Evolutionary conservation across 2,888 invertebrate genomes (phyloP).

Genomic region (Epinotia demarniana): DNA sequence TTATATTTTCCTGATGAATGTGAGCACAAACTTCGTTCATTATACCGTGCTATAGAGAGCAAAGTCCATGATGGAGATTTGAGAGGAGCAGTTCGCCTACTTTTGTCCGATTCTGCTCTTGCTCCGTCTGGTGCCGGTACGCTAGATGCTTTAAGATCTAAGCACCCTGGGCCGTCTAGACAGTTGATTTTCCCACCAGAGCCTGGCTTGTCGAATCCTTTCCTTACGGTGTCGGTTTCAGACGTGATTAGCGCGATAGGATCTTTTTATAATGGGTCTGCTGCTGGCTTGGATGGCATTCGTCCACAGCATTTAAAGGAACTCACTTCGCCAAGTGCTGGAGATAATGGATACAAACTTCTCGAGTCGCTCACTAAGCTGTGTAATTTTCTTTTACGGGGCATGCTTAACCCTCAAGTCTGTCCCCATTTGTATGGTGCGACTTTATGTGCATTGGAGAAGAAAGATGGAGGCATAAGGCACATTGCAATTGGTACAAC

Average conservation of each 20-base stretch:
- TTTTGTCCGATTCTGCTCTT: constrained; percentile 31
- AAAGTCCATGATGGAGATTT: constrained; percentile 33
- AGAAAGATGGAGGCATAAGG: no score
- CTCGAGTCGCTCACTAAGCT: no score
- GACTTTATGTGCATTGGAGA: no score
- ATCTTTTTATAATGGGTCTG: constrained; percentile 41
- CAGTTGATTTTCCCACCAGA: constrained; percentile 2
- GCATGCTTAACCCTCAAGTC: no score
- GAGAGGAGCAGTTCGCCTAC: constrained; percentile 21
- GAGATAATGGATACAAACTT: not conserved
- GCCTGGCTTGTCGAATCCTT: not conserved
- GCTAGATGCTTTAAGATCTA: constrained; percentile 1
- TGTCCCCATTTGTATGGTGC: no score
- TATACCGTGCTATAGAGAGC: constrained; percentile 3
- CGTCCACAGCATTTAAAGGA: constrained; percentile 39
- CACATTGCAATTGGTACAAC: no score
- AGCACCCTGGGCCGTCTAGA: constrained; percentile 42
- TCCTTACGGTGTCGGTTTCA: not conserved
- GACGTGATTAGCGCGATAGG: not conserved
- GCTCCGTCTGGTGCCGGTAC: constrained; percentile 25
- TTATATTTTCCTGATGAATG: not conserved
- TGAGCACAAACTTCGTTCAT: not conserved
- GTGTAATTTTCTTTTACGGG: no score
- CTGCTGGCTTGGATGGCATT: constrained; percentile 39
- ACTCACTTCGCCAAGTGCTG: not conserved